A percentile compares a stretch with the other conserved stretches of the same genome.
These are phyloP conservation scores for Hippopotamus amphibius DNA, from an alignment of 2,113 vertebrate species.

Conservation along the genomic window DNA sequence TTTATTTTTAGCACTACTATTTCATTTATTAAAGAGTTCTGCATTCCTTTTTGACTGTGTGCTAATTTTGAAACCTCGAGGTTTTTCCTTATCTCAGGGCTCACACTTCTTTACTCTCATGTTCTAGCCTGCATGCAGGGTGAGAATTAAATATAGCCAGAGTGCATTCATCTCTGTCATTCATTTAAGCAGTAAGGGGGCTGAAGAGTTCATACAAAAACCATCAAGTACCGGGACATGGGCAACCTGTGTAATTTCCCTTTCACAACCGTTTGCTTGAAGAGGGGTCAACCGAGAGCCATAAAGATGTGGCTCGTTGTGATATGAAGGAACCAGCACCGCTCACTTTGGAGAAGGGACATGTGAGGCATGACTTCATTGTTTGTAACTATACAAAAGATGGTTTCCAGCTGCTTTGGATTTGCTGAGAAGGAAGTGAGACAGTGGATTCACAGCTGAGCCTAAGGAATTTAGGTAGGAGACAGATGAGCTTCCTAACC, in stretches of 20 bases:
- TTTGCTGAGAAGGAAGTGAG: background rate
- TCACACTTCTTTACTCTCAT: background rate
- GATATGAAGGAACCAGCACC: background rate
- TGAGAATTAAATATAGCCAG: background rate
- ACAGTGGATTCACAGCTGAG: background rate
- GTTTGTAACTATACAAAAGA: background rate
- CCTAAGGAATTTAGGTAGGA: background rate
- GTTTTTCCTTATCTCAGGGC: background rate
- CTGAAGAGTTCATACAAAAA: background rate
- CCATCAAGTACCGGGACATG: background rate
- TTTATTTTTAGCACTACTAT: slow-evolving; percentile 8
- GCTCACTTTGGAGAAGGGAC: background rate
- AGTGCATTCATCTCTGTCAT: background rate
- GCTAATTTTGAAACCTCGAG: slow-evolving; percentile 19
- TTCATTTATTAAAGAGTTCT: slow-evolving; percentile 17
- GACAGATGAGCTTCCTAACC: background rate
- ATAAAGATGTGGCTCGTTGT: background rate
- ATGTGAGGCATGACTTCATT: background rate
- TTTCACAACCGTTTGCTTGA: background rate
- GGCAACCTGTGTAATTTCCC: background rate
- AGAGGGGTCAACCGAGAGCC: background rate
- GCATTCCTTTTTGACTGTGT: background rate
- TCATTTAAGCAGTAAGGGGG: background rate
- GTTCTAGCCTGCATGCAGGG: background rate
- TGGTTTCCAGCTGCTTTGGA: slow-evolving; percentile 32